Evolutionary conservation across 2,888 invertebrate species (phyloP).

Genomic region (Dryobotodes eremita): DNA sequence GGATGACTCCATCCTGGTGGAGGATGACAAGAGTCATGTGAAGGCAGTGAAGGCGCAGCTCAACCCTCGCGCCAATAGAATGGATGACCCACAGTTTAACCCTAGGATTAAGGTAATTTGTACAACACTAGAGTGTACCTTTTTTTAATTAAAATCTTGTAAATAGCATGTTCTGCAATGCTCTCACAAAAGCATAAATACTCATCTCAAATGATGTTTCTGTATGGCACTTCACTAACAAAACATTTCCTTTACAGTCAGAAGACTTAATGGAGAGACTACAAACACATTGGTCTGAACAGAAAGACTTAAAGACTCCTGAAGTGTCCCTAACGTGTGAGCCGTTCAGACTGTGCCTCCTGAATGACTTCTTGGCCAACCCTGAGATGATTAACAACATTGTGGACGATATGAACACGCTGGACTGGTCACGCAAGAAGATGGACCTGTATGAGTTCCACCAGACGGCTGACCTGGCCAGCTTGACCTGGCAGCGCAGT

Average conservation of each 20-base stretch:
- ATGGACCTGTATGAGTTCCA: conserved; percentile 97
- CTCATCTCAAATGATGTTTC: background rate
- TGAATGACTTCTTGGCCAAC: conserved; percentile 92
- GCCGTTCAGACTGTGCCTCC: conserved; percentile 93
- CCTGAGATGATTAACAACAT: conserved; percentile 91
- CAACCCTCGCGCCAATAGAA: conserved; percentile 84
- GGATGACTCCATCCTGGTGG: conserved; percentile 84
- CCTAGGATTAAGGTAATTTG: conserved; percentile 79
- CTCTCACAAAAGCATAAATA: background rate
- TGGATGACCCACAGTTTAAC: conserved; percentile 86
- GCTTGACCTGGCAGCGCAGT: conserved; percentile 89
- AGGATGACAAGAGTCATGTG: conserved; percentile 73
- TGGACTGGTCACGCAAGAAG: conserved; percentile 94
- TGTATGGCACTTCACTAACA: background rate
- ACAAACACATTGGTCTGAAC: conserved; percentile 87
- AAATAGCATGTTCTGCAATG: background rate
- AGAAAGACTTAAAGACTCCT: conserved; percentile 79
- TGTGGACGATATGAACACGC: conserved; percentile 92
- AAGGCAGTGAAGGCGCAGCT: conserved; percentile 79
- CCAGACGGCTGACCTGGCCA: conserved; percentile 94
- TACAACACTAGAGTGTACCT: background rate
- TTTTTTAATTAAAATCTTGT: background rate
- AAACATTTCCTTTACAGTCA: conserved; percentile 73
- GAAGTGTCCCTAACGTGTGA: conserved; percentile 90
- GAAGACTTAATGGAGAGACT: conserved; percentile 84